Base-by-base conservation (phyloP, 1,140 invertebrate species). In the Littorina saxatilis region DNA sequence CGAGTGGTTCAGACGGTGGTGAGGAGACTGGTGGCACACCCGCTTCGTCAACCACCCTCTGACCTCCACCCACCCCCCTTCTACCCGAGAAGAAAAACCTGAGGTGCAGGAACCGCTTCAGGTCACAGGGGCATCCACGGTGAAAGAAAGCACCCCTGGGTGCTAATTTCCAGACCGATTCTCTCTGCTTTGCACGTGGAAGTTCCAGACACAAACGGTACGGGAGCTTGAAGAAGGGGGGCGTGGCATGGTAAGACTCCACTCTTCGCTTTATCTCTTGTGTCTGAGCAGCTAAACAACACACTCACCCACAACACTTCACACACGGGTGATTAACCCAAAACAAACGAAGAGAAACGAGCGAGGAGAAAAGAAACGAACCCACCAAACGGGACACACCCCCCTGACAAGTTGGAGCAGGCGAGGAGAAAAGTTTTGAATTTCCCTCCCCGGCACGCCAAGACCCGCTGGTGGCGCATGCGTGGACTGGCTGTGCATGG, bases 361-460 rank as follows among this genome's bases (percentile, higher is more conserved):
- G 27, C 5, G 20, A 23, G 9, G 27, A 61, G 23, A 23, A 23
- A 61, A 23, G 27, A 61, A 61, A 23, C 58, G n/a, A 29, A 61
- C 58, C 9, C 58, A 61, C 20, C 58, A 23, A 61, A 61, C 20
- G 58, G 23, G 58, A 61, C 58, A 61, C 58, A 61, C 58, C 58
- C 58, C 58, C 58, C 27, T 23, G 58, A 23, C 20, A 61, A 29
- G n/a, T 13, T 13, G 27, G 7, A 13, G 9, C 5, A 23, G 9
- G 58, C 9, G 9, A 5, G 4, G 39, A 27, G 39, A 43, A 73
- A 73, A 73, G 37, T 73, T 73, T 73, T 73, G 70, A 73, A 73
- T 40, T 43, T 73, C 70, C 70, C 70, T 73, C 70, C 68, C 70
- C 70, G 37, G 70, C 70, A n/a, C 70, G 35, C 70, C 40, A 23